These are phyloP conservation scores for Sebastes cheni DNA, from an alignment of 2,797 vertebrate genomes.

Conservation along the genomic window DNA sequence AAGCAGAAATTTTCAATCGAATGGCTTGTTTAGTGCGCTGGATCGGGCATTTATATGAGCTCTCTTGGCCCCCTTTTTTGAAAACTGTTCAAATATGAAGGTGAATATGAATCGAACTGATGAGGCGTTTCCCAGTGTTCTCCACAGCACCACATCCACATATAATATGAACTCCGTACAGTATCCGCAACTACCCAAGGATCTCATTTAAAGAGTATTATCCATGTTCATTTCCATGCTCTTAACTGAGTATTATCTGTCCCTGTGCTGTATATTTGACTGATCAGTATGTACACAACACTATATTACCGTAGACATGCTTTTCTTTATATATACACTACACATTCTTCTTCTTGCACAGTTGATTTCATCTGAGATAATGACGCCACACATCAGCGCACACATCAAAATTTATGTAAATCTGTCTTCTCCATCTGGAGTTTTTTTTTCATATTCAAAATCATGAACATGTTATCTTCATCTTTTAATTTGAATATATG, in stretches of 20 bases:
- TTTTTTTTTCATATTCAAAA: neutral
- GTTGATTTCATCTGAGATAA: constrained; percentile 29
- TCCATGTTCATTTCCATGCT: neutral
- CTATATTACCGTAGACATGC: neutral
- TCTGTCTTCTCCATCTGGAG: constrained; percentile 17
- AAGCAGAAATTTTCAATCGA: constrained; percentile 21
- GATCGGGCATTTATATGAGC: neutral
- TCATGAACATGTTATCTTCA: neutral
- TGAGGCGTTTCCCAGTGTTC: constrained; percentile 16
- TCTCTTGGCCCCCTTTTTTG: neutral
- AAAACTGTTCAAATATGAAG: constrained; percentile 12
- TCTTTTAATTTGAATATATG: constrained; percentile 14
- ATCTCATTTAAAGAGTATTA: neutral
- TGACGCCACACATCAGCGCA: constrained; percentile 16
- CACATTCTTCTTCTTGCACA: constrained; percentile 1
- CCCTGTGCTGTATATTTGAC: neutral
- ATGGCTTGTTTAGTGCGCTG: constrained; percentile 19
- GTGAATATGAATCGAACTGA: constrained; percentile 32
- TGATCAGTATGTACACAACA: neutral
- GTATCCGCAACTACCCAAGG: neutral
- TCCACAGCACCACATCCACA: neutral
- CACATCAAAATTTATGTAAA: constrained; percentile 24
- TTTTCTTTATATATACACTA: neutral
- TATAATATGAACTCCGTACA: neutral
- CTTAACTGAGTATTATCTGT: neutral